Evolutionary conservation across 2,888 invertebrate species (phyloP).

Genomic region (Bombylius discolor): DNA sequence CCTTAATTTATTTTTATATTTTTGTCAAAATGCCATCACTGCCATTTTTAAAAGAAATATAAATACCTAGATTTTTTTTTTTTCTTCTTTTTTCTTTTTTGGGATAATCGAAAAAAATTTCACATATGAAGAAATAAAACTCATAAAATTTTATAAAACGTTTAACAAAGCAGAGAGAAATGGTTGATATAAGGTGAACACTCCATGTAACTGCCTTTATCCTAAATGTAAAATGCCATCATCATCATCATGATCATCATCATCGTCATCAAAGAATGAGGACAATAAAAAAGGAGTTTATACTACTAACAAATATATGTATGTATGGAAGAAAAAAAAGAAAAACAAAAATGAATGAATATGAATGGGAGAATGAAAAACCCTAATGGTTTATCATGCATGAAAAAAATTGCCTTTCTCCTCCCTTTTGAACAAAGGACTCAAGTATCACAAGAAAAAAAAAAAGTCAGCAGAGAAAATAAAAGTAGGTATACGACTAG

Average conservation of each 20-base stretch:
- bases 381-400: slow-evolving; percentile 8
- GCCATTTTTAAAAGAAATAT: no score
- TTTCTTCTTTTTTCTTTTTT: no score
- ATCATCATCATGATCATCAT: background rate
- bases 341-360: background rate
- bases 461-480: no score
- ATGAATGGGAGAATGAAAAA: background rate
- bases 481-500: no score
- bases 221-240: background rate
- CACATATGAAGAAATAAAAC: slow-evolving; percentile 13
- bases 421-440: background rate
- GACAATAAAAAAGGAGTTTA: background rate
- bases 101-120: background rate
- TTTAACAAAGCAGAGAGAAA: slow-evolving; percentile 12
- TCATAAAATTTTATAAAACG: slow-evolving; percentile 15
- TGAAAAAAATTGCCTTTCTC: slow-evolving; percentile 9
- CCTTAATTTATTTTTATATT: no score
- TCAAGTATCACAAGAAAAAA: no score
- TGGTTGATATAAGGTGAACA: slow-evolving; percentile 12
- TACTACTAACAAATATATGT: background rate
- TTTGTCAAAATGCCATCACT: no score
- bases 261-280: background rate
- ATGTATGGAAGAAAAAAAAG: background rate
- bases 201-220: slow-evolving; percentile 7
- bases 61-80: no score